Evolutionary conservation across 2,113 vertebrate genomes (phyloP).

Genomic region (Phoenicopterus ruber): DNA sequence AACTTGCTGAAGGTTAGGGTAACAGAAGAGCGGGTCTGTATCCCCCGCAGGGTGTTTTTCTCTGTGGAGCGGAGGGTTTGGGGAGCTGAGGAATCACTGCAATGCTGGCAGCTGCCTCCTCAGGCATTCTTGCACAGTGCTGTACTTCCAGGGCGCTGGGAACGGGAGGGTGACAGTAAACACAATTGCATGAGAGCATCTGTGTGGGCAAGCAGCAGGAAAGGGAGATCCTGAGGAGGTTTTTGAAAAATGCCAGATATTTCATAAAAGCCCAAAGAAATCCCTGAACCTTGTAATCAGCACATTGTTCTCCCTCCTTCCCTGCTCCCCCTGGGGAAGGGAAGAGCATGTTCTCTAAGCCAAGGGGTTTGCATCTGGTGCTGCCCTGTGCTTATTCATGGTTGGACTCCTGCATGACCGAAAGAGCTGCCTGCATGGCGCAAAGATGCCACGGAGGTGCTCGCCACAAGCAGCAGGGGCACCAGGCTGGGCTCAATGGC

Average conservation of each 20-base stretch:
- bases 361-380: not conserved
- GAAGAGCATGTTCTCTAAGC: not conserved
- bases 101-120: slow-evolving; percentile 14
- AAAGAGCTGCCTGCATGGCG: not conserved
- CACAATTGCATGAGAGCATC: not conserved
- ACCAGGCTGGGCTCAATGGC: not conserved
- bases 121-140: not conserved
- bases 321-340: not conserved
- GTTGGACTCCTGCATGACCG: not conserved
- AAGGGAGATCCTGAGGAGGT: not conserved
- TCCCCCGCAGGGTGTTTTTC: not conserved
- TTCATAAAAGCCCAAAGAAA: not conserved
- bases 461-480: not conserved
- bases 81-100: slow-evolving; percentile 10
- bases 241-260: not conserved
- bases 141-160: not conserved
- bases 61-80: not conserved
- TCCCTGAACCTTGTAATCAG: not conserved
- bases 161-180: not conserved
- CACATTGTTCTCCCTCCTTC: not conserved
- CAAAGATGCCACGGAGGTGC: not conserved
- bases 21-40: not conserved
- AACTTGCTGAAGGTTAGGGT: not conserved
- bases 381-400: not conserved
- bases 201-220: not conserved